Conservation (phyloP, 2,888 invertebrate species). For the Scelioninae gen. 1 region DNA sequence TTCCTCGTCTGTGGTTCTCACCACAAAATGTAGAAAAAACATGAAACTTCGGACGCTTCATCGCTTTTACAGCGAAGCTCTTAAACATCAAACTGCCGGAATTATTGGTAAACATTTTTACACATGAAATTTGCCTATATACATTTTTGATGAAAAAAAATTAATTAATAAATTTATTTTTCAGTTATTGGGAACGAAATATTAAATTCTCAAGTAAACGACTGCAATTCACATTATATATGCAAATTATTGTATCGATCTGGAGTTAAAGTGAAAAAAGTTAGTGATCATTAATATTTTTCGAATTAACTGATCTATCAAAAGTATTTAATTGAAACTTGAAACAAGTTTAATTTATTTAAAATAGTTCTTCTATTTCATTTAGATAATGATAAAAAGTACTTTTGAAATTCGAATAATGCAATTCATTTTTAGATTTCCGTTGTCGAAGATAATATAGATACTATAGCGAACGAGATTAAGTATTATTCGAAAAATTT, state of each 20-base stretch:
- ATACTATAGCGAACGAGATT: conserved; percentile 88
- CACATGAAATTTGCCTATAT: no score
- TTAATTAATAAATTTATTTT: neutral
- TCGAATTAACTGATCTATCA: neutral
- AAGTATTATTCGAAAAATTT: conserved; percentile 86
- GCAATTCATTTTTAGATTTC: conserved; percentile 85
- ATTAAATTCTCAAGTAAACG: conserved; percentile 88
- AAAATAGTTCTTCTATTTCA: neutral
- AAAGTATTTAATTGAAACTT: neutral
- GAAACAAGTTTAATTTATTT: neutral
- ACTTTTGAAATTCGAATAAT: neutral
- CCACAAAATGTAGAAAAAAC: conserved; percentile 20
- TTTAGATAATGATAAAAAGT: neutral
- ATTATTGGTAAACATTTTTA: conserved; percentile 77
- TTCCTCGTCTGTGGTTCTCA: conserved; percentile 4
- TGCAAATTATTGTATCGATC: conserved; percentile 87
- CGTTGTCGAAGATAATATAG: conserved; percentile 88
- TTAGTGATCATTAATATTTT: conserved; percentile 74
- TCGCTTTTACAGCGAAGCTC: conserved; percentile 46
- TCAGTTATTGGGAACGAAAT: conserved; percentile 91
- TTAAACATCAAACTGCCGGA: conserved; percentile 76
- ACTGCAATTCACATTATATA: conserved; percentile 89
- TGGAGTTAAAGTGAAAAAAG: conserved; percentile 87
- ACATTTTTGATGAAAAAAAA: no score
- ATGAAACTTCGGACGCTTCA: conserved; percentile 54